These are phyloP conservation scores for Cephonodes hylas DNA, from an alignment of 2,888 invertebrate species.

Conservation along the genomic window DNA sequence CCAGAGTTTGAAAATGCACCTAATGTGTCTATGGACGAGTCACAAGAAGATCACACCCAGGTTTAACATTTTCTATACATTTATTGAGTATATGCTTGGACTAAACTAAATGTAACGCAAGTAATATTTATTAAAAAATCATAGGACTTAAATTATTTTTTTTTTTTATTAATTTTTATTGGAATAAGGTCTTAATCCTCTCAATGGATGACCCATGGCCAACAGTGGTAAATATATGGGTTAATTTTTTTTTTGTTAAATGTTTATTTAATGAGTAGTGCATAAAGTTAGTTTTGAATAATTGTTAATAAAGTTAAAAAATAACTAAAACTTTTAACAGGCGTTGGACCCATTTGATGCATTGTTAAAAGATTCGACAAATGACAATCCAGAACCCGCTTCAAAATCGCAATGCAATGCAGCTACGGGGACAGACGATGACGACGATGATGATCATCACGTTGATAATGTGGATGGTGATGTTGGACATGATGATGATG, in stretches of 20 bases:
- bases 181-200: no score
- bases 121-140: no score
- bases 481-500: slow-evolving; percentile 45
- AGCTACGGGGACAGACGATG: slow-evolving; percentile 44
- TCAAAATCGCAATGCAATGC: slow-evolving; percentile 38
- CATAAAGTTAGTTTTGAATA: no score
- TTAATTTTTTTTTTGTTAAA: no score
- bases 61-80: slow-evolving; percentile 34
- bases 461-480: slow-evolving; percentile 42
- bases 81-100: no score
- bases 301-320: neutral
- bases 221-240: no score
- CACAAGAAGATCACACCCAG: slow-evolving; percentile 73
- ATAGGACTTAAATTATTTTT: no score
- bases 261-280: no score
- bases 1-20: slow-evolving; percentile 79
- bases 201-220: no score
- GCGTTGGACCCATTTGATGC: slow-evolving; percentile 75
- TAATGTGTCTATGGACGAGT: slow-evolving; percentile 64
- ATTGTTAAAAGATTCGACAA: slow-evolving; percentile 57
- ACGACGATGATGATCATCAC: slow-evolving; percentile 60
- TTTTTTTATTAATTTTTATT: no score
- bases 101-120: no score
- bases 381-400: slow-evolving; percentile 40
- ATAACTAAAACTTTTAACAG: slow-evolving; percentile 37